Conservation (phyloP, 2,888 invertebrate genomes). For the Drosophila yooni region DNA sequence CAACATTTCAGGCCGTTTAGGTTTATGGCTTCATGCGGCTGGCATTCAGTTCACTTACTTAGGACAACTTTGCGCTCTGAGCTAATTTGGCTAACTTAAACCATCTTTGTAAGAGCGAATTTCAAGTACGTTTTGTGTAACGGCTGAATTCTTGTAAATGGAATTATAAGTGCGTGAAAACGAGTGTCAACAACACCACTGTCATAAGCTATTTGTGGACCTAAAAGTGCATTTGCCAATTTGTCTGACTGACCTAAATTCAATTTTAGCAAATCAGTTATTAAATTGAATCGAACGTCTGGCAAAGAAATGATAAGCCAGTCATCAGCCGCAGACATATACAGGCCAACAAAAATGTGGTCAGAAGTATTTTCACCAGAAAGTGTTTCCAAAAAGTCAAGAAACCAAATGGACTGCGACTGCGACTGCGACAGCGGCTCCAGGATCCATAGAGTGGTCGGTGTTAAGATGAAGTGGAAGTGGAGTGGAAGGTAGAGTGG, state of each 20-base stretch:
- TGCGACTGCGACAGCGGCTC: constrained; percentile 2
- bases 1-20: constrained; percentile 52
- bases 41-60: constrained; percentile 19
- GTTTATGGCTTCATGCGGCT: constrained; percentile 24
- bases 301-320: constrained; percentile 38
- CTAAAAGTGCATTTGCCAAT: constrained; percentile 37
- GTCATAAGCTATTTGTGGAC: background rate
- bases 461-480: background rate
- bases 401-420: constrained; percentile 41
- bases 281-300: constrained; percentile 60
- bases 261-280: constrained; percentile 57
- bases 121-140: constrained; percentile 42
- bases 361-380: constrained; percentile 24
- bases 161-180: constrained; percentile 55
- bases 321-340: constrained; percentile 19
- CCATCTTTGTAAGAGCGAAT: constrained; percentile 31
- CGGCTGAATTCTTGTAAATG: constrained; percentile 39
- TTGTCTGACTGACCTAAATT: constrained; percentile 43
- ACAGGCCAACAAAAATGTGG: constrained; percentile 20
- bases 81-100: constrained; percentile 60
- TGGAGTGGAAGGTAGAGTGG: constrained; percentile 16
- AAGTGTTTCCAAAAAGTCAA: constrained; percentile 26
- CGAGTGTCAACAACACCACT: constrained; percentile 53
- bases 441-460: background rate
- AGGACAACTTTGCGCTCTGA: constrained; percentile 22